Percentiles rank a stretch among this genome's conserved stretches.
Conservation (phyloP, 2,797 vertebrate genomes). For the Enteromius anoplus region DNA sequence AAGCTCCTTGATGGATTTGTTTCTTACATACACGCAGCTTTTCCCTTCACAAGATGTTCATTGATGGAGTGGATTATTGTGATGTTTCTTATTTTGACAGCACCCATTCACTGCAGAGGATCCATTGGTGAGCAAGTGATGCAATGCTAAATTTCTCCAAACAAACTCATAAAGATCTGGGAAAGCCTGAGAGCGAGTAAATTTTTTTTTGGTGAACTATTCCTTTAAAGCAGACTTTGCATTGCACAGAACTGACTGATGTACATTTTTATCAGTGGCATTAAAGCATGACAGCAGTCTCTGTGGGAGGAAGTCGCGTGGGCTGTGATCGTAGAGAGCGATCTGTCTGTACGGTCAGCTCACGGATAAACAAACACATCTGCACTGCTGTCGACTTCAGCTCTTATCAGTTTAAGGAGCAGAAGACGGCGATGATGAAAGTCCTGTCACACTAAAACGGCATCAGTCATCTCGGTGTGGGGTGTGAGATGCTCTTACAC, state of each 20-base stretch:
- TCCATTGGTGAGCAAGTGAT: background rate
- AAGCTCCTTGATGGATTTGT: background rate
- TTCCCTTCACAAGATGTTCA: background rate
- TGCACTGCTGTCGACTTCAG: conserved; percentile 3
- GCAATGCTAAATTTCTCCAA: background rate
- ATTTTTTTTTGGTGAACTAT: background rate
- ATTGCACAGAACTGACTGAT: conserved; percentile 8
- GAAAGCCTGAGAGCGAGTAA: background rate
- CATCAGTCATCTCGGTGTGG: conserved; percentile 22
- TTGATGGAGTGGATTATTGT: background rate
- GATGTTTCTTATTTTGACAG: background rate
- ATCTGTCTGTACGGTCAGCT: conserved; percentile 14
- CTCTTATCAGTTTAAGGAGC: conserved; percentile 19
- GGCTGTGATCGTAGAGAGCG: background rate
- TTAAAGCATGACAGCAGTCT: conserved; percentile 16
- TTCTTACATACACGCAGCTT: background rate
- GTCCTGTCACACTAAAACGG: conserved; percentile 3
- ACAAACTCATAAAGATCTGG: background rate
- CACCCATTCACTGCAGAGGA: background rate
- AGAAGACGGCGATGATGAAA: conserved; percentile 38
- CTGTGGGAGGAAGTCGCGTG: background rate
- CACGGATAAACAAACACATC: conserved; percentile 26
- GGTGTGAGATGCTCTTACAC: background rate
- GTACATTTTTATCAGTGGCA: background rate
- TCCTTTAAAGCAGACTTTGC: conserved; percentile 1